Base-by-base conservation (phyloP, 2,888 invertebrate genomes). In the Blera fallax region DNA sequence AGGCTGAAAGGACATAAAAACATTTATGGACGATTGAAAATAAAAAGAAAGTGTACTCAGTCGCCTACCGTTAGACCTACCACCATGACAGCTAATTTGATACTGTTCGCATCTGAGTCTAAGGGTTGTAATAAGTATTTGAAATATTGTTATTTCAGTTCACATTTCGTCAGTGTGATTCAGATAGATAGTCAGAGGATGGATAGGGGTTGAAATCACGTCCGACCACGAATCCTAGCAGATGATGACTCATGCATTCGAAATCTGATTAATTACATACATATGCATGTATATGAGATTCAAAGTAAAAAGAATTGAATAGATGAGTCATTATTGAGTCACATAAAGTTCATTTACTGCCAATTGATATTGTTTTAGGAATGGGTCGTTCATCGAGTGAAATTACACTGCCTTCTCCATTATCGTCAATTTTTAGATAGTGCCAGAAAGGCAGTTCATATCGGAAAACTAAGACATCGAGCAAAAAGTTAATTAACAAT, bases 51-150 rank as follows among this genome's bases (percentile, higher is more conserved):
- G 11, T 14, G 0, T 48, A 24, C 3, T 14, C 14, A 73, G 3
- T 14, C 6, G 27, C 54, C 3, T 64, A 82, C 72, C 52, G 0
- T 62, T 27, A 1, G 58, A 78, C 82, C 58, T 29, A 78, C 58
- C 65, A 83, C 82, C 82, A 83, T 83, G 43, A 52, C 45, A 18
- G 27, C 10, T 34, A 16, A 3, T 58, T 60, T 18, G 8, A 70
- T 27, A 82, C 82, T 77, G 54, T 37, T 67, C 37, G 14, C 29
- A 48, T 67, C 60, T 7, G 6, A 14, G 27, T 37, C 14, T 10
- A 48, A 32, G 54, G 65, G 64, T 40, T 65, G 73, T 56, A 64
- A n/a, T n/a, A n/a, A n/a, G n/a, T n/a, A n/a, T n/a, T n/a, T n/a
- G n/a, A n/a, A n/a, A n/a, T n/a, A n/a, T n/a, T n/a, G 34, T 50